phyloP scores from a whole-genome alignment of 2,113 vertebrate species.

The Mola mola region DNA sequence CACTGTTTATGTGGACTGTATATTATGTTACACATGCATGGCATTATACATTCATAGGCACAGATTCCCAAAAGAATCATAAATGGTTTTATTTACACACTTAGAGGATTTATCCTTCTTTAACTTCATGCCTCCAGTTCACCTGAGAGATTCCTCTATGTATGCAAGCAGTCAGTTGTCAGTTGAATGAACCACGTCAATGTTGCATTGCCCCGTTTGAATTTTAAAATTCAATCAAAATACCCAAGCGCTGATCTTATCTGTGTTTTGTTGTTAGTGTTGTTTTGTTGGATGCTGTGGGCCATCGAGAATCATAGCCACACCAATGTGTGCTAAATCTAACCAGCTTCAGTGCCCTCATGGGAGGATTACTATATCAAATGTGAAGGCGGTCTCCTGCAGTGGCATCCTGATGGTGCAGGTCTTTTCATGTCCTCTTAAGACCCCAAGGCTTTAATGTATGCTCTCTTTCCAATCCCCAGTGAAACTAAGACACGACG shows the following conservation, averaged over 20 bases:
- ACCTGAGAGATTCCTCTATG: too few relatives aligned
- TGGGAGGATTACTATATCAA: constrained; percentile 74
- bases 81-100: constrained; percentile 14
- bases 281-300: constrained; percentile 27
- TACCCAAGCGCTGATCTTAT: constrained; percentile 33
- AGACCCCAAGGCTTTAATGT: constrained; percentile 53
- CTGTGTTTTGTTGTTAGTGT: constrained; percentile 39
- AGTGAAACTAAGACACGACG: constrained; percentile 47
- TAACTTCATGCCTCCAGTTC: constrained; percentile 3
- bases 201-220: constrained; percentile 6
- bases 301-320: constrained; percentile 53
- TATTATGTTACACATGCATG: not conserved
- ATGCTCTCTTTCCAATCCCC: constrained; percentile 36
- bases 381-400: constrained; percentile 66
- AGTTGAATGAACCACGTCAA: constrained; percentile 10
- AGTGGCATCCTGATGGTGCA: constrained; percentile 58
- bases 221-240: constrained; percentile 29
- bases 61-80: constrained; percentile 9
- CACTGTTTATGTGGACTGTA: constrained; percentile 17
- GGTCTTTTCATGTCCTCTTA: constrained; percentile 70
- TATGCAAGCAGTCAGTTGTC: not conserved
- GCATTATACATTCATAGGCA: constrained; percentile 7
- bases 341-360: constrained; percentile 67
- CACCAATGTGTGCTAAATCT: constrained; percentile 55
- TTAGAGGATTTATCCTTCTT: not conserved